These are phyloP conservation scores for Panopea generosa DNA, from an alignment of 2,888 invertebrate genomes.

Conservation along the genomic window DNA sequence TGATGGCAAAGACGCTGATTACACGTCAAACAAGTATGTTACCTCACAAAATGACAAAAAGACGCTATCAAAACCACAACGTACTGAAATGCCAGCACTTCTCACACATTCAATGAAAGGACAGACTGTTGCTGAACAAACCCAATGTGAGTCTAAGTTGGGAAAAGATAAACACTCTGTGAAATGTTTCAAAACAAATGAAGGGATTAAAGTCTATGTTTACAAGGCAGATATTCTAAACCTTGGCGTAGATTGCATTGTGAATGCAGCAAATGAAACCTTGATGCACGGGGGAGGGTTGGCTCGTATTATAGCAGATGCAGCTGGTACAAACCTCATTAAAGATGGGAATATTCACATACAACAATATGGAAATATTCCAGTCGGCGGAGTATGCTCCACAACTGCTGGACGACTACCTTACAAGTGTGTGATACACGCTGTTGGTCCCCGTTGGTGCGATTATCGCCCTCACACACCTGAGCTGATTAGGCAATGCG, in stretches of 20 bases:
- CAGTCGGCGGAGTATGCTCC: neutral
- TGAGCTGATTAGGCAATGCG: neutral
- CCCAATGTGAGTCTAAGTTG: too few species aligned
- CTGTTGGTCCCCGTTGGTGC: conserved; percentile 30
- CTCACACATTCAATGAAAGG: too few species aligned
- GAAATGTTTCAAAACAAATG: conserved; percentile 4
- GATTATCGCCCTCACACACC: conserved; percentile 15
- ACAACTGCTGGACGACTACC: conserved; percentile 23
- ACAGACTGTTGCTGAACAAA: too few species aligned
- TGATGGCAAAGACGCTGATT: conserved; percentile 4
- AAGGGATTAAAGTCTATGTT: conserved; percentile 21
- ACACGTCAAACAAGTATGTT: neutral
- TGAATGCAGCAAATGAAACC: conserved; percentile 30
- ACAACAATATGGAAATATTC: neutral
- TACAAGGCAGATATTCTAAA: conserved; percentile 16
- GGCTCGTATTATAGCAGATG: conserved; percentile 16
- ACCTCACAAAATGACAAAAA: too few species aligned
- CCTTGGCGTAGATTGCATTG: conserved; percentile 22
- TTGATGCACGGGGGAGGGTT: conserved; percentile 23
- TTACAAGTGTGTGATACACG: conserved; percentile 21
- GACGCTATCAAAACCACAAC: too few species aligned
- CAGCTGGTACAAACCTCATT: conserved; percentile 15
- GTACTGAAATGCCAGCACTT: too few species aligned
- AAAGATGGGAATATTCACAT: conserved; percentile 1
- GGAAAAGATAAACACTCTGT: too few species aligned